Conservation (phyloP, 2,888 invertebrate species). For the Zele albiditarsus region DNA sequence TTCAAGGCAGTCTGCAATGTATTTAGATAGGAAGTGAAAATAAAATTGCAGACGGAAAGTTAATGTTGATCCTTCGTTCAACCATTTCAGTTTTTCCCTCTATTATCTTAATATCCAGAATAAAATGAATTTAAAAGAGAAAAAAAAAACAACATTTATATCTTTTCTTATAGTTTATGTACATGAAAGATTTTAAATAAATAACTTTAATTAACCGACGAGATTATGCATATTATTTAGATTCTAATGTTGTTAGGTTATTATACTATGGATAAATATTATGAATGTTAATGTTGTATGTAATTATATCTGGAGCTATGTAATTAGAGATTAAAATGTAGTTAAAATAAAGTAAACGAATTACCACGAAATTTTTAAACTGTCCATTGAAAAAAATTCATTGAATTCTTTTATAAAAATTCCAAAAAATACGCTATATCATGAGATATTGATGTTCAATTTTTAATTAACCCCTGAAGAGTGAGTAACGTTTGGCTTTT, state of each 20-base stretch:
- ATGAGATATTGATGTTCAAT: neutral
- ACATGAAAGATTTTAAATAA: conserved; percentile 16
- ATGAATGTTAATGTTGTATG: conserved; percentile 69
- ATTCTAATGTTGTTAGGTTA: conserved; percentile 67
- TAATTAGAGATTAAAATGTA: conserved; percentile 59
- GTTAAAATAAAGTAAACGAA: conserved; percentile 60
- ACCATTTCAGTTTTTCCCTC: conserved; percentile 36
- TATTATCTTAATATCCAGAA: conserved; percentile 5
- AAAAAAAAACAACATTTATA: conserved; percentile 2
- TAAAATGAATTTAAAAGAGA: conserved; percentile 3
- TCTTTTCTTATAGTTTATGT: conserved; percentile 16
- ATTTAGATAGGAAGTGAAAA: too few relatives aligned
- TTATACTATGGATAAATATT: conserved; percentile 56
- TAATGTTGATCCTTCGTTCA: conserved; percentile 5
- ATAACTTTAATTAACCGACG: conserved; percentile 40
- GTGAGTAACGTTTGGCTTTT: too few relatives aligned
- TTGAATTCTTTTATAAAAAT: neutral
- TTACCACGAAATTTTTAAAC: conserved; percentile 41
- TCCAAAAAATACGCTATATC: neutral
- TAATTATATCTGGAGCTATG: conserved; percentile 55
- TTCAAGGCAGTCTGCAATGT: too few relatives aligned
- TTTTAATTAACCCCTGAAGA: too few relatives aligned
- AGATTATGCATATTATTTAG: conserved; percentile 56
- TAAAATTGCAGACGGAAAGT: neutral
- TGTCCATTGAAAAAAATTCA: neutral